Percentiles rank a stretch among this genome's conserved stretches.
Evolutionary conservation across 2,888 invertebrate genomes (phyloP).

Genomic region (Caenorhabditis wallacei): DNA sequence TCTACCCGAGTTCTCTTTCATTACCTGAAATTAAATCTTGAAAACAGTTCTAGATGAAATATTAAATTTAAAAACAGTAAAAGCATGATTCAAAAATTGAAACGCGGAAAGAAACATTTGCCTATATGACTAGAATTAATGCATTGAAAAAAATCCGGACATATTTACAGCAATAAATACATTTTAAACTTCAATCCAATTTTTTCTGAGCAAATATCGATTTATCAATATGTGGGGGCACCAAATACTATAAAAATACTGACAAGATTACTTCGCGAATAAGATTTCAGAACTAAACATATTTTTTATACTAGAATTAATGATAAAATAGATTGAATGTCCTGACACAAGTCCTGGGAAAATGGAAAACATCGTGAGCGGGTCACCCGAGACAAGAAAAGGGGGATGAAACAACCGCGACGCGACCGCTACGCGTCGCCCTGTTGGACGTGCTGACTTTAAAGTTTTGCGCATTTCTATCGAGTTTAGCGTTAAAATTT

Average conservation of each 20-base stretch:
- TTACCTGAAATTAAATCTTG: conserved; percentile 60
- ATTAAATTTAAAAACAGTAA: no score
- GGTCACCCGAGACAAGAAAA: conserved; percentile 11
- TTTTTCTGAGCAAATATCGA: conserved; percentile 32
- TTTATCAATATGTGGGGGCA: conserved; percentile 53
- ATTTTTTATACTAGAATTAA: no score
- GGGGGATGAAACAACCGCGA: conserved; percentile 34
- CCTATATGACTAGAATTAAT: no score
- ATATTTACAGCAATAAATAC: no score
- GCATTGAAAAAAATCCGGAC: no score
- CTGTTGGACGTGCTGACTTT: conserved; percentile 51
- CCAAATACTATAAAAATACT: no score
- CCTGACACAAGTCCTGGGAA: conserved; percentile 20
- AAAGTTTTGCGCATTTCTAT: conserved; percentile 32
- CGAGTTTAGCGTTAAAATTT: neutral
- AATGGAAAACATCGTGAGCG: conserved; percentile 5
- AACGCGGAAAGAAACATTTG: no score
- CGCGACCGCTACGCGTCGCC: conserved; percentile 66
- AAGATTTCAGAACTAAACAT: no score
- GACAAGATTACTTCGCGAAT: no score
- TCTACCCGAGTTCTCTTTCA: conserved; percentile 73
- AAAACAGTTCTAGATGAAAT: neutral
- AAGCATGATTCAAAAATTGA: no score
- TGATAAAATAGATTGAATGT: no score
- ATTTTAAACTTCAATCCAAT: no score